Evolutionary conservation across 2,797 vertebrate species (phyloP).

Genomic region (Rhinophrynus dorsalis): DNA sequence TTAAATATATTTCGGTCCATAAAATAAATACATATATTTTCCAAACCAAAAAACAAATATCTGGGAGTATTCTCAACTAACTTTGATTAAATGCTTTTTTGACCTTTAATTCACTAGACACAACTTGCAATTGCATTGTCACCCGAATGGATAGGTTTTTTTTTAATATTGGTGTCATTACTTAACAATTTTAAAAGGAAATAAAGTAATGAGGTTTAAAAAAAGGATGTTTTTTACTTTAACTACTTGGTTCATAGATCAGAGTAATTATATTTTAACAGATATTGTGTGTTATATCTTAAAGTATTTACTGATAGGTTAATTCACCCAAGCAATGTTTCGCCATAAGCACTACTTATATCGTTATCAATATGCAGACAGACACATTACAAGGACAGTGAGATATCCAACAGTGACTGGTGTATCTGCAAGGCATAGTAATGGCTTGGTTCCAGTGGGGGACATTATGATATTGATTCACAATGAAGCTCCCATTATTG

Average conservation of each 20-base stretch:
- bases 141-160: constrained; percentile 57
- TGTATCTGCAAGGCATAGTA: neutral
- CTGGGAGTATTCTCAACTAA: constrained; percentile 18
- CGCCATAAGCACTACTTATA: constrained; percentile 36
- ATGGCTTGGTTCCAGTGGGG: neutral
- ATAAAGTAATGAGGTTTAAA: constrained; percentile 60
- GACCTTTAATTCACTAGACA: constrained; percentile 55
- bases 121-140: constrained; percentile 58
- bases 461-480: neutral
- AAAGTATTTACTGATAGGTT: constrained; percentile 61
- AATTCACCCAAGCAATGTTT: constrained; percentile 53
- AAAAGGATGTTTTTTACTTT: constrained; percentile 62
- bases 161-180: constrained; percentile 59
- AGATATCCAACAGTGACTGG: neutral
- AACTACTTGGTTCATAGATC: constrained; percentile 68
- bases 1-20: too few species aligned
- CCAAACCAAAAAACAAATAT: constrained; percentile 22
- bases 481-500: neutral
- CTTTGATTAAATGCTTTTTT: constrained; percentile 50
- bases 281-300: constrained; percentile 62
- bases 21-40: neutral
- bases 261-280: constrained; percentile 65
- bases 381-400: constrained; percentile 5
- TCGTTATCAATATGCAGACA: constrained; percentile 27
- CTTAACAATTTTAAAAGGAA: constrained; percentile 62